These are phyloP conservation scores for Patagioenas fasciata DNA, from an alignment of 2,113 vertebrate genomes.

Conservation along the genomic window DNA sequence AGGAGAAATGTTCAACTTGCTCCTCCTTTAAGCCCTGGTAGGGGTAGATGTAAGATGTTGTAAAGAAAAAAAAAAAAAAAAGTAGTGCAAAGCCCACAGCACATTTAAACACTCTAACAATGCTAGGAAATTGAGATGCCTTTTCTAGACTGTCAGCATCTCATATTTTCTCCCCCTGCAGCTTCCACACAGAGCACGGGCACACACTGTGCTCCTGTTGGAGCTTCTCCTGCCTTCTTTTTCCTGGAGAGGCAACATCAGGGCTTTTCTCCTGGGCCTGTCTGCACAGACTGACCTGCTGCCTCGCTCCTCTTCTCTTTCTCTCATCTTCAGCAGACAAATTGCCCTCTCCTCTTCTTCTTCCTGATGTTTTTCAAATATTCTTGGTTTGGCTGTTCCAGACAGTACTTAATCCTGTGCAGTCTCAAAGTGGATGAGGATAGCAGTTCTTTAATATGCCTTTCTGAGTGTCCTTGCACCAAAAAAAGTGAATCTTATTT, in stretches of 20 bases:
- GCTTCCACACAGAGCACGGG: not conserved
- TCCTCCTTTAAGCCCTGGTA: not conserved
- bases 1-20: not conserved
- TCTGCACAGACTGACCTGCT: not conserved
- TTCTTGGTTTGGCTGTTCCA: not conserved
- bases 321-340: not conserved
- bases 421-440: not conserved
- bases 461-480: conserved; percentile 16
- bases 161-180: not conserved
- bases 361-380: not conserved
- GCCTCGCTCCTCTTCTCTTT: not conserved
- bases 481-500: conserved; percentile 14
- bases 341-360: not conserved
- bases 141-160: not conserved
- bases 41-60: not conserved
- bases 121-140: not conserved
- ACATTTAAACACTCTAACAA: not conserved
- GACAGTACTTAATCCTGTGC: conserved; percentile 8
- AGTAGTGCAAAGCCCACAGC: not conserved
- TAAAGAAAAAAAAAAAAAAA: not conserved
- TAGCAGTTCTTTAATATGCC: conserved; percentile 10
- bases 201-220: fast-evolving
- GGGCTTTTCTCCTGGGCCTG: not conserved
- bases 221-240: not conserved
- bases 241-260: not conserved